Evolutionary conservation across 2,797 vertebrate species (phyloP), one percentile per base, ranked within the genome.

Genomic region (Hydrocynus forskahlii): DNA sequence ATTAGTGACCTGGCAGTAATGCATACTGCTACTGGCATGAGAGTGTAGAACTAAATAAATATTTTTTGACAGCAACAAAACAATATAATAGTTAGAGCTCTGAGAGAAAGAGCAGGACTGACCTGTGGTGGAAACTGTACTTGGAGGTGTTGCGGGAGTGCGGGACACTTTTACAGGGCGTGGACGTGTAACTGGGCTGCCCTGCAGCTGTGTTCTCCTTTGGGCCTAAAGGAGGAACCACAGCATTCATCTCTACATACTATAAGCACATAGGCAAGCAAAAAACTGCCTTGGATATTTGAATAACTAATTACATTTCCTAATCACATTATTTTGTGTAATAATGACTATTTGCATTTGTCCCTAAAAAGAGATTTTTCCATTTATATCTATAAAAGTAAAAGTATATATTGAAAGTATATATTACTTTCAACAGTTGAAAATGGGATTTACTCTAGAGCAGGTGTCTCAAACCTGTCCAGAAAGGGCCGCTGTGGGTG

Each of bases 81-180:
- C 9, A 21, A 21, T 35, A 12, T 25, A 48, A 19, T 40, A 21
- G 14, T 12, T 54, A 55, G 14, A 74, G n/a, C 12, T 38, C 29
- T n/a, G 3, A 45, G 10, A n/a, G 23, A n/a, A 48, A n/a, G 8
- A 17, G 48, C 35, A 25, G 21, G 29, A 57, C 94, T 91, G 81
- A 97, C 97, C 97, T 96, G 93, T 99, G 97, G 88, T 99, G 97
- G 91, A 98, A 97, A 91, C 95, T 97, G 93, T 99, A 99, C 89
- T 98, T 99, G 89, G 86, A 87, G 76, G 93, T 97, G 90, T 92
- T 91, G 93, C 95, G 96, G 54, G 95, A 89, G 76, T 96, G 96
- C 59, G 94, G 93, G 81, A 95, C 94, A 85, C 90, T 95, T 91
- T 97, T 98, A 87, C 93, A 99, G 86, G 95, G 92, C 80, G 97